A percentile compares a stretch with the other conserved stretches of the same genome.
Conservation (phyloP, 2,797 vertebrate genomes). For the Allobates femoralis region DNA sequence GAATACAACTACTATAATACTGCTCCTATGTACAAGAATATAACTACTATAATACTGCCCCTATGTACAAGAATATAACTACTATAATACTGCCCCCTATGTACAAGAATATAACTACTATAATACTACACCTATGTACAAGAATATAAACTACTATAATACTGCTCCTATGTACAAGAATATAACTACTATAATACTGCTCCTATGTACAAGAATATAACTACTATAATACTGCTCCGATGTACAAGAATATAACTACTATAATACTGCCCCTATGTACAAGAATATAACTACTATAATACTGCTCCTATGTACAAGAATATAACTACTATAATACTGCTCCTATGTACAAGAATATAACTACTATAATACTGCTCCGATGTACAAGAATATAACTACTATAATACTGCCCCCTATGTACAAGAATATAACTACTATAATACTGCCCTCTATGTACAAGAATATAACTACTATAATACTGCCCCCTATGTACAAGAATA, state of each 20-base stretch:
- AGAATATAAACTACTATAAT: conserved; percentile 3
- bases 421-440: too few species aligned
- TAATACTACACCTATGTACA: background rate
- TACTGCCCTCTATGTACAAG: too few species aligned
- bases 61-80: conserved; percentile 1
- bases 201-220: background rate
- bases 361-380: background rate
- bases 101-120: background rate
- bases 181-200: conserved; percentile 3
- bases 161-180: background rate
- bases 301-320: too few species aligned
- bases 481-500: too few species aligned
- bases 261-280: background rate
- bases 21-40: background rate
- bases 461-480: too few species aligned
- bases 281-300: conserved; percentile 8
- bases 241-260: conserved; percentile 2
- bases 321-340: too few species aligned
- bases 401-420: background rate
- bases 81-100: background rate
- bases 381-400: background rate
- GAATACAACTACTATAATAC: background rate
- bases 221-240: background rate
- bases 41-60: background rate
- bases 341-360: background rate